Base-by-base conservation (phyloP, 2,888 invertebrate genomes). In the Octonoba sinensis region DNA sequence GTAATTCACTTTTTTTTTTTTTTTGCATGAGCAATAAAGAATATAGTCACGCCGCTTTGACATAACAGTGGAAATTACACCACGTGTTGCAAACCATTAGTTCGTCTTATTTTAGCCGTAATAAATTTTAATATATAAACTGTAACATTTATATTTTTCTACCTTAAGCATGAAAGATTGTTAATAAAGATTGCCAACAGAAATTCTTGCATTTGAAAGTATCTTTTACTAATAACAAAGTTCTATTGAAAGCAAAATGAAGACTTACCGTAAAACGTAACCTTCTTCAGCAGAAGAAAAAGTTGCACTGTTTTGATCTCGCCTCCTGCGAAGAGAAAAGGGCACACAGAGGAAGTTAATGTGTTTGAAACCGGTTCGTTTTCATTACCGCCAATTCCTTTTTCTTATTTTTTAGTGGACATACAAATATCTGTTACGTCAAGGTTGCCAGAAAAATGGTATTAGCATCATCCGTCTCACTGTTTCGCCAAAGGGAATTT, bases 291-390 rank as follows among this genome's bases (percentile, higher is more conserved):
- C 44, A 36, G 69, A 16, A 36, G 65, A 57, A 65, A 70, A 64
- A 57, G 71, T 59, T 46, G 64, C 27, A 56, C 56, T 62, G 70
- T 70, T 64, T 57, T 70, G 62, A 64, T 70, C 47, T 56, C 54
- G 70, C 69, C 62, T 36, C 60, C 44, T 44, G 20, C 47, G 3
- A 18, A 46, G 20, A n/a, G 64, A 47, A 36, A 47, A 59, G 16
- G 22, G 59, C 20, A 59, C 22, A 22, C 16, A 3, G 20, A 20
- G 64, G 65, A 49, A 24, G 49, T 20, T 18, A n/a, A 54, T 20
- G n/a, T 1, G 1, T 65, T 49, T 49, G 66, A 79, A 76, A 79
- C 78, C 78, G 78, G 78, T 79, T 79, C 77, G 71, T 44, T 76
- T 76, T 76, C 77, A 77, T 77, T 77, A 77, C 71, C 71, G 66